Conservation (phyloP, 2,888 invertebrate species). For the Psylliodes chrysocephalus region DNA sequence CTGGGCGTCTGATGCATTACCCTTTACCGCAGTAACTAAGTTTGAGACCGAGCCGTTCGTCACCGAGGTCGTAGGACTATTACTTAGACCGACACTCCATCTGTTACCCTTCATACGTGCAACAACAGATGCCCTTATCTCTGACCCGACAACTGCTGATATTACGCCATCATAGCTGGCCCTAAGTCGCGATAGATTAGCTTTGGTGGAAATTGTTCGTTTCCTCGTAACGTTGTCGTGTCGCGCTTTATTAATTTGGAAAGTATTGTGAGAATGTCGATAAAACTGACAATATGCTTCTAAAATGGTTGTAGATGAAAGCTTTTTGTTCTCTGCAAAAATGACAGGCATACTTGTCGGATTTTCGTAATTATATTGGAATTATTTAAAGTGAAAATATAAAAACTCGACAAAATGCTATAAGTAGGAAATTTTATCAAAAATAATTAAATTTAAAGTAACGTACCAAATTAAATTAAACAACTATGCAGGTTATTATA, state of each 20-base stretch:
- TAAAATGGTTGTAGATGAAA: no score
- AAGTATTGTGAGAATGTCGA: background rate
- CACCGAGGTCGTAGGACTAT: conserved; percentile 45
- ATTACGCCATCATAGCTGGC: conserved; percentile 9
- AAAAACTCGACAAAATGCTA: no score
- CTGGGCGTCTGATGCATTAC: conserved; percentile 38
- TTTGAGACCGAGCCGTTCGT: conserved; percentile 53
- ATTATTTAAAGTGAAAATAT: no score
- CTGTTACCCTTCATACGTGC: conserved; percentile 52
- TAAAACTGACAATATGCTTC: background rate
- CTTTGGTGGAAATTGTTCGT: background rate
- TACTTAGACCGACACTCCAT: conserved; percentile 51
- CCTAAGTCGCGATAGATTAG: conserved; percentile 10
- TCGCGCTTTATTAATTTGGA: conserved; percentile 15
- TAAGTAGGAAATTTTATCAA: no score
- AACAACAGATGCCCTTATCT: conserved; percentile 46
- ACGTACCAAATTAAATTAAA: no score
- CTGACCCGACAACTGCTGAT: conserved; percentile 22
- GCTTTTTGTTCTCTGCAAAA: background rate
- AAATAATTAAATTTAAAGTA: no score
- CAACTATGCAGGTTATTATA: no score
- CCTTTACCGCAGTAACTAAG: conserved; percentile 50
- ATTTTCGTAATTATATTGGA: no score
- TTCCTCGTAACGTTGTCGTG: background rate
- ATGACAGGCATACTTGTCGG: conserved; percentile 34